Evolutionary conservation across 2,888 invertebrate genomes (phyloP).

Genomic region (Cactoblastis cactorum): DNA sequence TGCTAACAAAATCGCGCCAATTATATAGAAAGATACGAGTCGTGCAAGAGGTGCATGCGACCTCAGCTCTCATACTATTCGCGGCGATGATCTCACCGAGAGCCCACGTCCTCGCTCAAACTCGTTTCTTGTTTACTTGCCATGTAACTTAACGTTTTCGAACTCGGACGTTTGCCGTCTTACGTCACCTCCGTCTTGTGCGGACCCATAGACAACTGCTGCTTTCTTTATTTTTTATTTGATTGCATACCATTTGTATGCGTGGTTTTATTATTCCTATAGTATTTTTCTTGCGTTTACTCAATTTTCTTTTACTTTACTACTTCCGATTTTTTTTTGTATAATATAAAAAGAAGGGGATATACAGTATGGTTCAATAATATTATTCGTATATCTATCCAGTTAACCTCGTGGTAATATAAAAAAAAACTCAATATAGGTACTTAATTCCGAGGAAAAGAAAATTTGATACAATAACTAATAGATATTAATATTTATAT

Average conservation of each 20-base stretch:
- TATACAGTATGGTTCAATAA: too few species aligned
- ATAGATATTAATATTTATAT: background rate
- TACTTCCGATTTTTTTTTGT: too few species aligned
- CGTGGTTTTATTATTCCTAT: too few species aligned
- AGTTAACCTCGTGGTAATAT: too few species aligned
- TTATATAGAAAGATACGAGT: constrained; percentile 68
- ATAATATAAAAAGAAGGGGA: too few species aligned
- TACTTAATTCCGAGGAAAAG: too few species aligned
- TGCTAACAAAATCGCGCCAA: constrained; percentile 62
- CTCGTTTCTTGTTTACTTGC: constrained; percentile 76
- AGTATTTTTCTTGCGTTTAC: too few species aligned
- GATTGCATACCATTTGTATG: background rate
- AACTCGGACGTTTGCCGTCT: constrained; percentile 54
- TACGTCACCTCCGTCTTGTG: constrained; percentile 50
- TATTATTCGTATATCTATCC: too few species aligned
- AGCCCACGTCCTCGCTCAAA: constrained; percentile 74
- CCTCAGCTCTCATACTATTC: constrained; percentile 59
- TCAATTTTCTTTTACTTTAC: too few species aligned
- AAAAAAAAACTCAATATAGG: too few species aligned
- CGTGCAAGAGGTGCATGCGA: constrained; percentile 66
- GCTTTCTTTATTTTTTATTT: constrained; percentile 22
- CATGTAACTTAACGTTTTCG: constrained; percentile 59
- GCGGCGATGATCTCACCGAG: constrained; percentile 73
- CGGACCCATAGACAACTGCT: constrained; percentile 15
- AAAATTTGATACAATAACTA: too few species aligned